Evolutionary conservation across 2,797 vertebrate genomes (phyloP).

Genomic region (Pteronotus mesoamericanus): DNA sequence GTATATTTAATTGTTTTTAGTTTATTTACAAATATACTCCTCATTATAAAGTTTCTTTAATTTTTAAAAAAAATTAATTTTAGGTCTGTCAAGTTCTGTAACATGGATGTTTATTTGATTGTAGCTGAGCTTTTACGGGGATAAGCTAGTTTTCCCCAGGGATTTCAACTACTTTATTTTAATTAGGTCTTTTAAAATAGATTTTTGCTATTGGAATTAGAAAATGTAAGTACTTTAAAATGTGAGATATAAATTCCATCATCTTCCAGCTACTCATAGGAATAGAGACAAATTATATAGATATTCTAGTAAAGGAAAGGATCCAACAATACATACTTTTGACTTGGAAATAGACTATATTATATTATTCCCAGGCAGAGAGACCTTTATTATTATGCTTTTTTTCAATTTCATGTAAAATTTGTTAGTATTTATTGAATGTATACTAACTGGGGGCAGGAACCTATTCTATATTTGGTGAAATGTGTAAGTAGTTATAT

Average conservation of each 20-base stretch:
- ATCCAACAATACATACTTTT: constrained; percentile 7
- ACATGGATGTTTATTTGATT: constrained; percentile 40
- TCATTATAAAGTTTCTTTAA: not conserved
- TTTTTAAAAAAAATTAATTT: constrained; percentile 48
- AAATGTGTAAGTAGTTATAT: not conserved
- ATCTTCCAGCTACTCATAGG: constrained; percentile 33
- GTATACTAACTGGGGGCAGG: not conserved
- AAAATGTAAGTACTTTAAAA: constrained; percentile 49
- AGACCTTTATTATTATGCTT: not conserved
- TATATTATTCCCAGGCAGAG: not conserved
- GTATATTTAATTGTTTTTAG: not conserved
- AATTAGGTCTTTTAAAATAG: constrained; percentile 52
- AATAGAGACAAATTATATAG: not conserved
- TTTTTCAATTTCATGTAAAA: constrained; percentile 17
- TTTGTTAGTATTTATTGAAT: not conserved
- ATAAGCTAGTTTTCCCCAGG: constrained; percentile 24
- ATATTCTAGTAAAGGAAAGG: constrained; percentile 28
- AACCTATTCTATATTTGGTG: not conserved
- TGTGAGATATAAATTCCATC: constrained; percentile 39
- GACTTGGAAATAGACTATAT: constrained; percentile 3
- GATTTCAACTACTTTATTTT: constrained; percentile 58
- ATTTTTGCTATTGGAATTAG: constrained; percentile 56
- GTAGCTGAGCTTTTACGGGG: not conserved
- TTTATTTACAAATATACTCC: not conserved
- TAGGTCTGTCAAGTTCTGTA: not conserved